These are phyloP conservation scores for Battus philenor DNA, from an alignment of 1,140 invertebrate genomes.

Conservation along the genomic window DNA sequence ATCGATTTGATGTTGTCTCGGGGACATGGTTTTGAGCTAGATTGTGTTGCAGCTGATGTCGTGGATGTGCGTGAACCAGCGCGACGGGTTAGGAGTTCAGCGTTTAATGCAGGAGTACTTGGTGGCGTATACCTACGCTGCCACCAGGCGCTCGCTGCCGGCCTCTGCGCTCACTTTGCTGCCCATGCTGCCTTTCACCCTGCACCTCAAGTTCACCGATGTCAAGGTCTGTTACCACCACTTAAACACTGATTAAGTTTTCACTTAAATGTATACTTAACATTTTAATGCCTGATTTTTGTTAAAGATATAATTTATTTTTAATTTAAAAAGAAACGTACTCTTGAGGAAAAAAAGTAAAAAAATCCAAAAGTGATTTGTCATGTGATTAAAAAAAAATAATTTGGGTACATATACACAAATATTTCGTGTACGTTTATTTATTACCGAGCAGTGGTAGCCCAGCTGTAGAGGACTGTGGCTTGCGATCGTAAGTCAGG, in stretches of 20 bases:
- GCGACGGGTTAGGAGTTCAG: constrained; percentile 53
- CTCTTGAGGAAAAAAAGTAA: not conserved
- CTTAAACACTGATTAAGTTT: not conserved
- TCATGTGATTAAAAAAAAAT: too few species aligned
- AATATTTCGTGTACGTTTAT: too few species aligned
- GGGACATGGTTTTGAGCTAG: too few species aligned
- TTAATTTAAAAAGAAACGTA: too few species aligned
- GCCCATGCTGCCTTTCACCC: constrained; percentile 83
- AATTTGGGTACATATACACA: too few species aligned
- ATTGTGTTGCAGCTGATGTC: constrained; percentile 53
- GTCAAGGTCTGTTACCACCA: constrained; percentile 48
- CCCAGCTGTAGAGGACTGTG: too few species aligned
- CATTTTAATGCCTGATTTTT: too few species aligned
- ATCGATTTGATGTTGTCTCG: too few species aligned
- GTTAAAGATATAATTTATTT: too few species aligned
- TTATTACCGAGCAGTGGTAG: too few species aligned
- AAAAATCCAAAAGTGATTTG: not conserved
- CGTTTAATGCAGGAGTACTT: constrained; percentile 87
- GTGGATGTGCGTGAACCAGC: constrained; percentile 56
- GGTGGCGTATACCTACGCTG: constrained; percentile 82
- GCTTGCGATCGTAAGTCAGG: too few species aligned
- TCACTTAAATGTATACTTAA: too few species aligned
- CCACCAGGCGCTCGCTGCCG: constrained; percentile 83
- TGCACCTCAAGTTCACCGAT: constrained; percentile 62
- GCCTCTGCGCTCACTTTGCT: constrained; percentile 81